These are phyloP conservation scores for Salvator merianae DNA, from an alignment of 2,113 vertebrate genomes.

Conservation along the genomic window DNA sequence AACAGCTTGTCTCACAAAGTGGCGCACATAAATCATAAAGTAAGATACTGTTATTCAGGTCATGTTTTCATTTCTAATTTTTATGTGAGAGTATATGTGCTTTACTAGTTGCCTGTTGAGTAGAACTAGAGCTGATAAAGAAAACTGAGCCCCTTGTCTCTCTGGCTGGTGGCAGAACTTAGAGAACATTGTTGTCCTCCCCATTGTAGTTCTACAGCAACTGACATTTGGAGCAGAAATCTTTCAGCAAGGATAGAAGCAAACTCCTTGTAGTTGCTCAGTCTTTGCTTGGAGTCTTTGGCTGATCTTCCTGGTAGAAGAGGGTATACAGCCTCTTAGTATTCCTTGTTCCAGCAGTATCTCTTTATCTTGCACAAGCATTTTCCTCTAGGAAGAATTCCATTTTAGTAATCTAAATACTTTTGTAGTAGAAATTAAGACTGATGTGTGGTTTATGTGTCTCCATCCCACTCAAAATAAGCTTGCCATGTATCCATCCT, in stretches of 20 bases:
- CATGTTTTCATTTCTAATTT: no score
- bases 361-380: background rate
- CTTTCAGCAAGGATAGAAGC: background rate
- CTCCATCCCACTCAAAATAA: background rate
- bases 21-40: no score
- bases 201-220: background rate
- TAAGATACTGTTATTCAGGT: no score
- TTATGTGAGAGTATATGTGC: no score
- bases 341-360: background rate
- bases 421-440: background rate
- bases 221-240: background rate
- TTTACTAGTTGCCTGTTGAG: background rate
- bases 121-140: background rate
- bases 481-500: conserved; percentile 37
- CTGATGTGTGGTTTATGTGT: background rate
- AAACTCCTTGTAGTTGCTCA: background rate
- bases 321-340: background rate
- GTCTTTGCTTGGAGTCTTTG: background rate
- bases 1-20: background rate
- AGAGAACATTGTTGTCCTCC: background rate
- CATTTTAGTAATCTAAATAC: background rate
- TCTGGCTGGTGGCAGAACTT: no score
- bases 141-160: background rate
- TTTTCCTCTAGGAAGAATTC: background rate
- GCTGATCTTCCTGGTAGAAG: background rate